These are phyloP conservation scores for Hirtodrosophila trivittata DNA, from an alignment of 2,888 invertebrate genomes.

Conservation along the genomic window DNA sequence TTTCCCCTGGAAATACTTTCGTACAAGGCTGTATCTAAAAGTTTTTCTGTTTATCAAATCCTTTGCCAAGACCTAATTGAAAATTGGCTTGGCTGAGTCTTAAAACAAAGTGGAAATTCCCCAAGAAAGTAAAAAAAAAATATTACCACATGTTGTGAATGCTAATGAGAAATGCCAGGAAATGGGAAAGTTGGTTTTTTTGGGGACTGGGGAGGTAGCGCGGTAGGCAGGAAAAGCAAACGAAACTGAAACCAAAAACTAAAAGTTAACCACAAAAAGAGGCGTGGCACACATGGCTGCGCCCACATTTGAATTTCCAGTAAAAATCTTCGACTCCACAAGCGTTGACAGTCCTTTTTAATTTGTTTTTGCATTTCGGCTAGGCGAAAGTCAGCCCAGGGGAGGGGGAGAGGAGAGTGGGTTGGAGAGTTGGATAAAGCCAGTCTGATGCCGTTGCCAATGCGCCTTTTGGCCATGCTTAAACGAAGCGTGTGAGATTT, in stretches of 20 bases:
- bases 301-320: slow-evolving; percentile 58
- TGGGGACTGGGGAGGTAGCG: background rate
- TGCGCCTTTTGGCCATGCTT: slow-evolving; percentile 28
- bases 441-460: slow-evolving; percentile 32
- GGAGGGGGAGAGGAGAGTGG: background rate
- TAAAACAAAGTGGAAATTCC: slow-evolving; percentile 10
- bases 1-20: no score
- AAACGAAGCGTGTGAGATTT: slow-evolving; percentile 72
- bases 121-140: slow-evolving; percentile 1
- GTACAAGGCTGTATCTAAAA: no score
- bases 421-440: slow-evolving; percentile 4
- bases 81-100: slow-evolving; percentile 31
- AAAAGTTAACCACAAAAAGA: slow-evolving; percentile 45
- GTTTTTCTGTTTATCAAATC: slow-evolving; percentile 9
- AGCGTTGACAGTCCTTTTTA: slow-evolving; percentile 65
- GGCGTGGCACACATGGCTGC: slow-evolving; percentile 56
- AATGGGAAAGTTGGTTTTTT: slow-evolving; percentile 26
- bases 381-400: background rate
- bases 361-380: slow-evolving; percentile 32
- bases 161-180: slow-evolving; percentile 41
- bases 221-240: slow-evolving; percentile 5
- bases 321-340: slow-evolving; percentile 15
- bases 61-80: slow-evolving; percentile 27
- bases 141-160: slow-evolving; percentile 45
- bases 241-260: slow-evolving; percentile 43